A percentile compares a stretch with the other conserved stretches of the same genome.
Conservation (phyloP, 2,797 vertebrate genomes). For the Crenichthys baileyi region DNA sequence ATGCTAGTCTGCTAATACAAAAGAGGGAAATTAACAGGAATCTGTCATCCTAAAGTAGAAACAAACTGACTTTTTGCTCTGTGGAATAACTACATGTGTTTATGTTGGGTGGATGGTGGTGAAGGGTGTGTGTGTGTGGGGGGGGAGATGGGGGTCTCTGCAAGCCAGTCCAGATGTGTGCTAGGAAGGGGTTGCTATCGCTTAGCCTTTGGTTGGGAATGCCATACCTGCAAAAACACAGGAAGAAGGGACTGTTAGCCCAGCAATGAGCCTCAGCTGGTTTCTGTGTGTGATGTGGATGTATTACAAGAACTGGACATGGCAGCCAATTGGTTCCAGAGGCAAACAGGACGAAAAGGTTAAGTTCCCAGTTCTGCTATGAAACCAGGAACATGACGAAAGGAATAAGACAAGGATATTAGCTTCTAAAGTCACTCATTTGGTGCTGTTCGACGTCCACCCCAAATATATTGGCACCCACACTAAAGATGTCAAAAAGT, state of each 20-base stretch:
- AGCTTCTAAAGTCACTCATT: background rate
- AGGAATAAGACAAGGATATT: background rate
- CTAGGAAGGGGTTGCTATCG: conserved; percentile 70
- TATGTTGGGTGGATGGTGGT: conserved; percentile 9
- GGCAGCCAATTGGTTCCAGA: conserved; percentile 27
- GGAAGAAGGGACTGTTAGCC: conserved; percentile 86
- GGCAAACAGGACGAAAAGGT: background rate
- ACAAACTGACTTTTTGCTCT: conserved; percentile 66
- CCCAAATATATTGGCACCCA: background rate
- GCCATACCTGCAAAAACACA: conserved; percentile 99
- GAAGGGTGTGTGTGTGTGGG: background rate
- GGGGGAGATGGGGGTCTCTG: conserved; percentile 52
- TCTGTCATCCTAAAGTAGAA: conserved; percentile 71
- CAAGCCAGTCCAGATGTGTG: conserved; percentile 78
- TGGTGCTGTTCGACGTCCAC: background rate
- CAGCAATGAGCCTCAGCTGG: conserved; percentile 65
- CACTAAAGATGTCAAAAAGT: background rate
- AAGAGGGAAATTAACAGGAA: conserved; percentile 69
- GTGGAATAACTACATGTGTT: conserved; percentile 56
- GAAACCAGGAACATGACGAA: background rate
- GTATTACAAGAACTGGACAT: conserved; percentile 73
- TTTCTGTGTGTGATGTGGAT: conserved; percentile 30
- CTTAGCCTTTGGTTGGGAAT: conserved; percentile 99
- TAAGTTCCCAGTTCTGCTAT: background rate
- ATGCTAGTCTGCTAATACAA: conserved; percentile 77